A percentile compares a stretch with the other conserved stretches of the same genome.
These are phyloP conservation scores for Patiria miniata DNA, from an alignment of 35 echinoderm and acorn worm genomes.

Conservation along the genomic window DNA sequence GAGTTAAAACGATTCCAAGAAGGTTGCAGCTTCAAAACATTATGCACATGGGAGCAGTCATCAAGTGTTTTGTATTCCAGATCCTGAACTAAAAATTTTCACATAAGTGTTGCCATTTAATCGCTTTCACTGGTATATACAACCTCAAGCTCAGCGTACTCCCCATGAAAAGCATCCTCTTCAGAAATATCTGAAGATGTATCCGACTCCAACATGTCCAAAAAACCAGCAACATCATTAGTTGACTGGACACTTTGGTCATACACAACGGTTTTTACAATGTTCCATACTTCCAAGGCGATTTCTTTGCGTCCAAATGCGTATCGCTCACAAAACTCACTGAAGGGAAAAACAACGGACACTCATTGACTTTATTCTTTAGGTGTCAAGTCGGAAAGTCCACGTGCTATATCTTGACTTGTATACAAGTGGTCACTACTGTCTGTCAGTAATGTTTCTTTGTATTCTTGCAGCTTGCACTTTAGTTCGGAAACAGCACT, in stretches of 20 bases:
- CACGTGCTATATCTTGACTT: neutral
- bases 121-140: neutral
- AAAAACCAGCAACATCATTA: too few relatives aligned
- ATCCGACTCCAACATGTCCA: too few relatives aligned
- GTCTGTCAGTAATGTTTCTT: constrained; percentile 15
- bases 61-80: neutral
- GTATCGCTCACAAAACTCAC: neutral
- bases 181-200: neutral
- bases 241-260: neutral
- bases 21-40: neutral
- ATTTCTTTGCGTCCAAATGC: neutral
- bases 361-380: neutral
- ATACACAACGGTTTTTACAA: neutral
- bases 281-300: neutral
- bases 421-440: neutral
- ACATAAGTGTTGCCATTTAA: constrained; percentile 2
- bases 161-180: neutral
- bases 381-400: neutral
- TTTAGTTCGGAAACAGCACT: neutral
- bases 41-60: neutral
- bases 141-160: neutral
- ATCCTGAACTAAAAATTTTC: neutral
- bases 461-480: neutral
- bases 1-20: neutral
- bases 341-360: neutral